A percentile compares a stretch with the other conserved stretches of the same genome.
Evolutionary conservation across 2,113 vertebrate genomes (phyloP).

Genomic region (Synchiropus splendidus): DNA sequence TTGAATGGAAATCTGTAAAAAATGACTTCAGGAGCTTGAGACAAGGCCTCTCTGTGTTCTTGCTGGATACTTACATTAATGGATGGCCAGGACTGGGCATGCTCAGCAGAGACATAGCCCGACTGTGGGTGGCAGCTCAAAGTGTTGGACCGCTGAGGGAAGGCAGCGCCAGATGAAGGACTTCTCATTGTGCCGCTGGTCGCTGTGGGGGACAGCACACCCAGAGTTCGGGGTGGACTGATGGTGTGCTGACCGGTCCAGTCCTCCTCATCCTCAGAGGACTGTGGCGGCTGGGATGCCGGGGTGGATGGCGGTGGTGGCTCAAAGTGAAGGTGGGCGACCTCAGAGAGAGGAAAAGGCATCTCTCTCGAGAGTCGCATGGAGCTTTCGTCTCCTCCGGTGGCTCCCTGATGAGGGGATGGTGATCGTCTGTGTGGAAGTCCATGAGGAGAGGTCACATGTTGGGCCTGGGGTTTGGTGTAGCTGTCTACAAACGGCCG

Average conservation of each 20-base stretch:
- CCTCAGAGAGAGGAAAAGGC: constrained; percentile 82
- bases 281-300: constrained; percentile 67
- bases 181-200: constrained; percentile 75
- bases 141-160: constrained; percentile 73
- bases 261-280: constrained; percentile 89
- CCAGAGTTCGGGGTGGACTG: constrained; percentile 75
- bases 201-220: constrained; percentile 64
- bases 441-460: constrained; percentile 34
- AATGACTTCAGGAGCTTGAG: too few species aligned
- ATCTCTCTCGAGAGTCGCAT: constrained; percentile 71
- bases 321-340: constrained; percentile 81
- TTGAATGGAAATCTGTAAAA: too few species aligned
- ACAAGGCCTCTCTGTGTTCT: too few species aligned
- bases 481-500: constrained; percentile 78
- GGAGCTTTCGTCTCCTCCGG: constrained; percentile 60
- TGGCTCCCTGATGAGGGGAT: constrained; percentile 39
- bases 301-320: constrained; percentile 50
- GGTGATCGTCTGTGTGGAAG: constrained; percentile 48
- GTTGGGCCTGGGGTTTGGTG: constrained; percentile 61
- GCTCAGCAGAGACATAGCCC: constrained; percentile 74
- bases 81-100: constrained; percentile 96
- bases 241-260: constrained; percentile 81
- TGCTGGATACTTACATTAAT: constrained; percentile 96
- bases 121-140: constrained; percentile 71
- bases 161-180: constrained; percentile 84